phyloP scores from a whole-genome alignment of 2,797 vertebrate genomes.

The Sebastes steindachneri region DNA sequence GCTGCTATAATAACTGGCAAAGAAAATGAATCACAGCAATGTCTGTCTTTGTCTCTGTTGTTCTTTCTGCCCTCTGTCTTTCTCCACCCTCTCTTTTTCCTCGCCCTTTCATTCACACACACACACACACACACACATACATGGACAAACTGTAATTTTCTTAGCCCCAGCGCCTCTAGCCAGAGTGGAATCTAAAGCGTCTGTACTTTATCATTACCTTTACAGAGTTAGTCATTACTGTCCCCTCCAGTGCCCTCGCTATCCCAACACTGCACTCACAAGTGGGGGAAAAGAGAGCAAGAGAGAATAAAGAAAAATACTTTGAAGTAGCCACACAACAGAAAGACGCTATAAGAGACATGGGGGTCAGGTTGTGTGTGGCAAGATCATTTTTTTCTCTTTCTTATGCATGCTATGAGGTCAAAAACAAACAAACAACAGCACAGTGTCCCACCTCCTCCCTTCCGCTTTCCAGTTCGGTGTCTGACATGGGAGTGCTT shows the following conservation, averaged over 20 bases:
- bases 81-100: slow-evolving; percentile 36
- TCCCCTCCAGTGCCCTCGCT: slow-evolving; percentile 66
- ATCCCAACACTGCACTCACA: slow-evolving; percentile 49
- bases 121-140: slow-evolving; percentile 2
- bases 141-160: slow-evolving; percentile 70
- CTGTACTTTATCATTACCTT: slow-evolving; percentile 83
- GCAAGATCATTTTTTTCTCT: slow-evolving; percentile 10
- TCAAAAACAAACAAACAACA: slow-evolving; percentile 59
- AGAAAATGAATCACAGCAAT: slow-evolving; percentile 58
- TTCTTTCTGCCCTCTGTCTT: slow-evolving; percentile 55
- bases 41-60: slow-evolving; percentile 62
- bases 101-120: slow-evolving; percentile 14
- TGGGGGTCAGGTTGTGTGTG: slow-evolving; percentile 52
- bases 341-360: slow-evolving; percentile 27
- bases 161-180: slow-evolving; percentile 66
- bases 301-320: slow-evolving; percentile 41
- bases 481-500: slow-evolving; percentile 45
- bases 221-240: slow-evolving; percentile 81
- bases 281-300: background rate
- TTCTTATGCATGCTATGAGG: slow-evolving; percentile 30
- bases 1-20: slow-evolving; percentile 44
- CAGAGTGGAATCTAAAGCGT: slow-evolving; percentile 72
- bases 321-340: slow-evolving; percentile 52
- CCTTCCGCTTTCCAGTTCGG: slow-evolving; percentile 28
- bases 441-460: background rate